Conservation (phyloP, 2,797 vertebrate genomes). For the Mus spretus region DNA sequence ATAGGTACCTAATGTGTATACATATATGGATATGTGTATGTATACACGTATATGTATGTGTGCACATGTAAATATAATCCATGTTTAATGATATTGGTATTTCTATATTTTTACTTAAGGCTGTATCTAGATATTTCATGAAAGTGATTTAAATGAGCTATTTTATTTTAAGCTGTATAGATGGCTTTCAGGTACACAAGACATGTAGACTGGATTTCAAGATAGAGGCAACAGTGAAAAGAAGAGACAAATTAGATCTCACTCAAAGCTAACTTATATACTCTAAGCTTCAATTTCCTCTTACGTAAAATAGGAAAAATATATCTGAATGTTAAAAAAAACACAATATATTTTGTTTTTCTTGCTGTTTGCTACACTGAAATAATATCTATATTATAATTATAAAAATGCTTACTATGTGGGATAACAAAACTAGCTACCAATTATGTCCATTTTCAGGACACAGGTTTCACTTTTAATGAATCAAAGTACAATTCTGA, state of each 20-base stretch:
- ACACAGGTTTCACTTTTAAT: conserved; percentile 6
- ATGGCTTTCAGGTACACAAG: background rate
- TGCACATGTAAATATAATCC: background rate
- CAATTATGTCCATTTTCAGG: conserved; percentile 37
- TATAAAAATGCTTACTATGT: background rate
- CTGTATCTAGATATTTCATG: background rate
- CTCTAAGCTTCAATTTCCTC: background rate
- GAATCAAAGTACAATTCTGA: conserved; percentile 1
- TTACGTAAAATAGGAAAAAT: background rate
- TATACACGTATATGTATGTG: background rate
- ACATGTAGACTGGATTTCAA: background rate
- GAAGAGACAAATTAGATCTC: background rate
- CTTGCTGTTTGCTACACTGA: background rate
- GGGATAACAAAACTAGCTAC: background rate
- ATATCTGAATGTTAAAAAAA: background rate
- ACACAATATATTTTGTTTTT: background rate
- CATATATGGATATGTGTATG: too few relatives aligned
- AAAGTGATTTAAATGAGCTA: conserved; percentile 29
- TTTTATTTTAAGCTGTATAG: background rate
- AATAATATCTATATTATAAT: background rate
- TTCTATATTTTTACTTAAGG: conserved; percentile 48
- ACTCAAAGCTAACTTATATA: background rate
- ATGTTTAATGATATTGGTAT: background rate
- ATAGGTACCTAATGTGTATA: background rate
- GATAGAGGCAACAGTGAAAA: background rate